Conservation (phyloP, 64 coral and sea anemone genomes). For the Exaiptasia diaphana region DNA sequence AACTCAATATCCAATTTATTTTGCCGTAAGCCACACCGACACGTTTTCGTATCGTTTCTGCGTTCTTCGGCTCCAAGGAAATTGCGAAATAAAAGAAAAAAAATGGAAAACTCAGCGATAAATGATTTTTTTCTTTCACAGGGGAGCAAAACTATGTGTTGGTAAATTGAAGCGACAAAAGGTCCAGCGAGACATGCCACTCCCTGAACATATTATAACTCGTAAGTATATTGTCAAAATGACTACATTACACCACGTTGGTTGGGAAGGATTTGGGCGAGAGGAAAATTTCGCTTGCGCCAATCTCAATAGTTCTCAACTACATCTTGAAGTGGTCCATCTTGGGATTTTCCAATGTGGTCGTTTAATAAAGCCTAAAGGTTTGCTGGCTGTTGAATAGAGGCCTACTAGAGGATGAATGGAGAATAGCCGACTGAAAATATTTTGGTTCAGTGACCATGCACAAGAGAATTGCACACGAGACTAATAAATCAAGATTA, state of each 20-base stretch:
- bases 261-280: neutral
- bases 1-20: neutral
- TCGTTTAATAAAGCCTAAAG: too few species aligned
- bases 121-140: constrained; percentile 6
- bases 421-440: too few species aligned
- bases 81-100: neutral
- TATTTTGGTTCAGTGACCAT: too few species aligned
- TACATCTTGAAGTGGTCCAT: too few species aligned
- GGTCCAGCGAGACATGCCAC: constrained; percentile 72
- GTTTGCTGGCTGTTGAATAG: too few species aligned
- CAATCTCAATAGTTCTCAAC: too few species aligned
- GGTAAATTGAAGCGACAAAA: constrained; percentile 80
- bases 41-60: neutral
- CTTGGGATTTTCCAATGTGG: too few species aligned
- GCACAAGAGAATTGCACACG: too few species aligned
- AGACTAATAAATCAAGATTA: too few species aligned
- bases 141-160: constrained; percentile 95
- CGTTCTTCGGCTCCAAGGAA: too few species aligned
- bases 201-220: constrained; percentile 90
- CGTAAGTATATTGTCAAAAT: constrained; percentile 45
- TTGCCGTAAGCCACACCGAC: neutral
- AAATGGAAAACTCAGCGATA: neutral
- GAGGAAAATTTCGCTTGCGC: too few species aligned
- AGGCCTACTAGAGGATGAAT: too few species aligned
- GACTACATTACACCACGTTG: neutral